Evolutionary conservation across 2,113 vertebrate genomes (phyloP), one percentile per base, ranked within the genome.

Genomic region (Ictalurus punctatus): DNA sequence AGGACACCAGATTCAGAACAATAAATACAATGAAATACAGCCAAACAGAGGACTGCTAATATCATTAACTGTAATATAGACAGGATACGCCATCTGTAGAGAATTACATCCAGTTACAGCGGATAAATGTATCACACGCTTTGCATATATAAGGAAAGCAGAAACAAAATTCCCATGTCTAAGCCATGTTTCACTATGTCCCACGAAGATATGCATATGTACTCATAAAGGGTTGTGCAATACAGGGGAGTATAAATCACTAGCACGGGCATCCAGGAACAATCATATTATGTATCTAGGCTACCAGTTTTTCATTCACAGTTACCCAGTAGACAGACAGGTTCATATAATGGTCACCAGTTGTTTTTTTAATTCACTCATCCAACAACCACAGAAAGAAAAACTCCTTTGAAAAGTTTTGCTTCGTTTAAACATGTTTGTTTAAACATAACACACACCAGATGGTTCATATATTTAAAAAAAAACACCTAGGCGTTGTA

Each of bases 11-110:
- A 12, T 6, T 4, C 67, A 65, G 56, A 84, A 88, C 30, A 59
- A 40, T 67, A 40, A 88, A 67, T 27, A 21, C 17, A 1, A 25
- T 25, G 27, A 78, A 78, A 85, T 34, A 79, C 34, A 44, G 44
- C 74, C 40, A 78, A 58, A 79, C 16, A 37, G 21, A 48, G 14
- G 6, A 73, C 87, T 89, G 83, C 17, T 85, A 44, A 89, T 58
- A 59, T 30, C 71, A 80, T 86, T 30, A 89, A 13, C 16, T 67
- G 21, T 30, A 4, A n/a, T 58, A 86, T 4, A 67, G 30, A 56
- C 58, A 65, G 37, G 74, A 63, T 14, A 40, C 21, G 67, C 21
- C 40, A 56, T 81, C 44, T 88, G 52, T 16, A 83, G 9, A 58
- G 19, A 71, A 65, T 34, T 30, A 48, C 21, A 34, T 14, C 23